Conservation (phyloP, 2,888 invertebrate genomes). For the Adelphocoris suturalis region DNA sequence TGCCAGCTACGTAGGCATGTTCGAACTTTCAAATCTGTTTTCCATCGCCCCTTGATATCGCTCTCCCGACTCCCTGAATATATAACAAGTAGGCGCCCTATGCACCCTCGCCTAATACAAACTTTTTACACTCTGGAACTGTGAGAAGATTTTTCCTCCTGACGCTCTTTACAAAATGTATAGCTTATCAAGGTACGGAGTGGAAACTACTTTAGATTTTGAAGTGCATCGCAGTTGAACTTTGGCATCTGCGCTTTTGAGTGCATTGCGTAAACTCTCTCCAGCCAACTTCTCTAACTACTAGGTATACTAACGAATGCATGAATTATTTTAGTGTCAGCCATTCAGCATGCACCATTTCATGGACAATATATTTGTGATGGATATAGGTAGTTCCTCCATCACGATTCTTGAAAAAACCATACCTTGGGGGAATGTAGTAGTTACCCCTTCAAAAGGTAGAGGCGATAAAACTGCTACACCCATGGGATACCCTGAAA, state of each 20-base stretch:
- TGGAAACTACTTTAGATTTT: conserved; percentile 29
- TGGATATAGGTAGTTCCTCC: too few species aligned
- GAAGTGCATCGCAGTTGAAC: conserved; percentile 44
- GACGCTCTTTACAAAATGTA: conserved; percentile 1
- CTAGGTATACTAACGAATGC: too few species aligned
- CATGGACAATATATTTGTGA: too few species aligned
- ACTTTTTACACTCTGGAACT: not conserved
- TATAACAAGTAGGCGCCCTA: conserved; percentile 8
- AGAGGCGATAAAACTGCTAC: too few species aligned
- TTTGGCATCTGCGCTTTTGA: conserved; percentile 12
- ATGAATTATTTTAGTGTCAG: too few species aligned
- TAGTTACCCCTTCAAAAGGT: too few species aligned
- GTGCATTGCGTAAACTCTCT: not conserved
- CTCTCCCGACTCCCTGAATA: not conserved
- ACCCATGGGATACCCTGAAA: too few species aligned
- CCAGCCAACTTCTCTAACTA: too few species aligned
- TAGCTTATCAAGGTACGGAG: conserved; percentile 32
- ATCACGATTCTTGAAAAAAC: too few species aligned
- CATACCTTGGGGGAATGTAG: too few species aligned
- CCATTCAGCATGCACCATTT: too few species aligned
- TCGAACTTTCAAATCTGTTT: conserved; percentile 34
- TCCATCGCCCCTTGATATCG: conserved; percentile 19
- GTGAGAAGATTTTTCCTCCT: not conserved
- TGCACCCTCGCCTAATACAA: conserved; percentile 15
- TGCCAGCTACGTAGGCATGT: conserved; percentile 29